Percentiles rank a stretch among this genome's conserved stretches.
Conservation (phyloP, 2,113 vertebrate genomes). For the Gyps fulvus region DNA sequence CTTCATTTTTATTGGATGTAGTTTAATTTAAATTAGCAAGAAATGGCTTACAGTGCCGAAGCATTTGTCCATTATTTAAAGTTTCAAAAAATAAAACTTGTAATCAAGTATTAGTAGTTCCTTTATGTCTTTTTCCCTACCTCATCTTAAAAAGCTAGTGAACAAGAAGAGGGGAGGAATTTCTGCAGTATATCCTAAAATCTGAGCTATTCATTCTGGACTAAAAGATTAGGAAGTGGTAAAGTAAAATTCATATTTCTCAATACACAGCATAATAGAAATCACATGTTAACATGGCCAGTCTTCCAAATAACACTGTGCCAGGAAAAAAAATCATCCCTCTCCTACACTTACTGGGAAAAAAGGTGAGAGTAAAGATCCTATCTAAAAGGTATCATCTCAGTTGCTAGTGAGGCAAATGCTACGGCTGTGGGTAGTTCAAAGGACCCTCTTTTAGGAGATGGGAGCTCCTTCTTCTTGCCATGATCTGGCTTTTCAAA, state of each 20-base stretch:
- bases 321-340: neutral
- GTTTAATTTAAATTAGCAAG: neutral
- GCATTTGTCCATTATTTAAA: neutral
- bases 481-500: neutral
- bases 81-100: neutral
- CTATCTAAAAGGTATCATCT: neutral
- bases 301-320: neutral
- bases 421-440: neutral
- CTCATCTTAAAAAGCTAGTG: neutral
- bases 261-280: neutral
- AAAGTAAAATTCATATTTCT: neutral
- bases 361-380: neutral
- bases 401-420: neutral
- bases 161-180: neutral
- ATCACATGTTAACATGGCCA: neutral
- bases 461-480: neutral
- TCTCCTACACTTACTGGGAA: neutral
- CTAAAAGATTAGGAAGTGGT: neutral
- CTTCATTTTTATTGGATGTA: neutral
- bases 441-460: neutral
- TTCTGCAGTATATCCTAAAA: neutral
- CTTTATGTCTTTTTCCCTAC: neutral
- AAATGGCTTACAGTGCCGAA: neutral
- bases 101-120: neutral
- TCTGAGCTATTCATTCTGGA: neutral